A percentile compares a stretch with the other conserved stretches of the same genome.
These are phyloP conservation scores for Cylindroiulus punctatus DNA, from an alignment of 2,888 invertebrate species.

Conservation along the genomic window DNA sequence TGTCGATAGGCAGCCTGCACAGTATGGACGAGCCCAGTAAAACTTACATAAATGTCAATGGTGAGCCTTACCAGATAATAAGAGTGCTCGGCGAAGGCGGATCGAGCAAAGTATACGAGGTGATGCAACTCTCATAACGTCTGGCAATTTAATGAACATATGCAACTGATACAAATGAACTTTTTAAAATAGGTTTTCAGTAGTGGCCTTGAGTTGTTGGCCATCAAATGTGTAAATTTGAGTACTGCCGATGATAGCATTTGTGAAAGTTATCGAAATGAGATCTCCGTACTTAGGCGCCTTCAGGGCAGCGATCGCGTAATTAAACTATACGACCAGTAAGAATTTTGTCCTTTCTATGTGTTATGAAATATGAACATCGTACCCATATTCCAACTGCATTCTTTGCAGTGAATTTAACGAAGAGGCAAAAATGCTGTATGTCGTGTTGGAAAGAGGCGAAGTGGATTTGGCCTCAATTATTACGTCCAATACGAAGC, in stretches of 20 bases:
- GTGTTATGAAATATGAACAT: no score
- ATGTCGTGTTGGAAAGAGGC: conserved; percentile 92
- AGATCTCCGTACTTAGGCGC: conserved; percentile 82
- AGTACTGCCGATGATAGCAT: conserved; percentile 75
- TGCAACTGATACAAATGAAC: no score
- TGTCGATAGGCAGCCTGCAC: no score
- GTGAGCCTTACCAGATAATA: conserved; percentile 77
- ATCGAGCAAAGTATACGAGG: conserved; percentile 80
- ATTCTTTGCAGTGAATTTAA: conserved; percentile 75
- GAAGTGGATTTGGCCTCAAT: conserved; percentile 87
- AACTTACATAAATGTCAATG: conserved; percentile 71
- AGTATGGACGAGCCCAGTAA: no score
- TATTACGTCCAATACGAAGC: conserved; percentile 69
- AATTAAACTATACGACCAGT: conserved; percentile 88
- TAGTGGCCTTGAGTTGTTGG: conserved; percentile 72
- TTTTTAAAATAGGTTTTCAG: conserved; percentile 72
- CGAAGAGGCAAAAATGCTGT: conserved; percentile 73
- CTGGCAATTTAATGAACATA: no score
- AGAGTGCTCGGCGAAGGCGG: conserved; percentile 88
- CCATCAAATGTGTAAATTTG: conserved; percentile 86
- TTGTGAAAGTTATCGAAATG: conserved; percentile 85
- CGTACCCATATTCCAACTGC: no score
- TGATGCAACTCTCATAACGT: conserved; percentile 57
- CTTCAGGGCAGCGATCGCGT: conserved; percentile 85
- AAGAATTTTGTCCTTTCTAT: conserved; percentile 64